Percentiles rank a stretch among this genome's conserved stretches.
phyloP scores from a whole-genome alignment of 1,140 invertebrate species.

The Plectrocnemia conspersa region DNA sequence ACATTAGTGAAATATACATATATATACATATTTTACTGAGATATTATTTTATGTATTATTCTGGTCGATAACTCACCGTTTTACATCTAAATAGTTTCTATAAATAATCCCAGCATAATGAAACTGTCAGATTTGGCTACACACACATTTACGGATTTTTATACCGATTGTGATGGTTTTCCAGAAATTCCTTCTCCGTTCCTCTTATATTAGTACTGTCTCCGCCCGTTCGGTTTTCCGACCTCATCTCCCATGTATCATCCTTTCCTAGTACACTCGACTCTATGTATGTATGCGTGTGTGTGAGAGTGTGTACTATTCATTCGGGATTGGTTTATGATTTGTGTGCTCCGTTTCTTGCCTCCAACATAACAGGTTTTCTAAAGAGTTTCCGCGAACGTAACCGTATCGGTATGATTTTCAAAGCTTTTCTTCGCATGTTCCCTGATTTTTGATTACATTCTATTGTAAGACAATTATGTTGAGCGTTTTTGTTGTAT shows the following conservation, averaged over 20 bases:
- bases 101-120: no score
- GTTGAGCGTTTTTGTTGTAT: no score
- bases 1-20: background rate
- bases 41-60: no score
- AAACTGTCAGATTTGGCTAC: no score
- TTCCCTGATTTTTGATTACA: background rate
- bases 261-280: background rate
- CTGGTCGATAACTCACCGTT: no score
- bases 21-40: slow-evolving; percentile 2
- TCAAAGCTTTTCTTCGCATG: background rate
- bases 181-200: background rate
- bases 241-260: background rate
- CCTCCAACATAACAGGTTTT: background rate
- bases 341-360: slow-evolving; percentile 13
- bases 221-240: background rate
- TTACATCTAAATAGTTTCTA: no score
- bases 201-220: background rate
- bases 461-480: no score
- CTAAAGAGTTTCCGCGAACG: background rate
- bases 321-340: slow-evolving; percentile 23
- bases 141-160: no score
- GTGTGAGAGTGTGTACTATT: no score
- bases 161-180: no score
- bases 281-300: slow-evolving; percentile 5
- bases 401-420: no score